Evolutionary conservation across 2,113 vertebrate genomes (phyloP).

Genomic region (Vulpes lagopus): DNA sequence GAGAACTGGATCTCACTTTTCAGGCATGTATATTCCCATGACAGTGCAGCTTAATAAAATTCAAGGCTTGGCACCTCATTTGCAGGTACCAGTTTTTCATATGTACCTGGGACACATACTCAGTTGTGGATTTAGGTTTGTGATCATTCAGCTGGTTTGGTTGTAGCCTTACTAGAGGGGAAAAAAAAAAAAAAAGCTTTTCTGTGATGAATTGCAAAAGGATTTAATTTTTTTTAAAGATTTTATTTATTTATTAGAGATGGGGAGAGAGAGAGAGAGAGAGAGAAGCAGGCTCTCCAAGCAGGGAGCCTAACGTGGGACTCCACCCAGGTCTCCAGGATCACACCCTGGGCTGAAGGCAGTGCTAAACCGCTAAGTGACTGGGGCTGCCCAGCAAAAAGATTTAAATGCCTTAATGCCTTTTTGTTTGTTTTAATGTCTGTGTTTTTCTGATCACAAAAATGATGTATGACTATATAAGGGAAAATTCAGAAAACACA

Average conservation of each 20-base stretch:
- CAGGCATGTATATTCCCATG: neutral
- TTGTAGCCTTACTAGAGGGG: neutral
- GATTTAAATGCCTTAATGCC: neutral
- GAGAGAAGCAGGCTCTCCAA: too few species aligned
- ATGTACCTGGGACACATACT: neutral
- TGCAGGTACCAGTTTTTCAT: neutral
- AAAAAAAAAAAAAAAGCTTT: neutral
- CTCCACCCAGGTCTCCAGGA: too few species aligned
- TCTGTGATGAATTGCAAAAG: neutral
- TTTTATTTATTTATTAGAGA: too few species aligned
- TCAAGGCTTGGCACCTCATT: neutral
- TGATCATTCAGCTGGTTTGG: neutral
- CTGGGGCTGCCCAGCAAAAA: neutral
- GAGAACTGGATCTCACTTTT: neutral
- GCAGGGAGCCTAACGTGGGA: too few species aligned
- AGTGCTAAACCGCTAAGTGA: too few species aligned
- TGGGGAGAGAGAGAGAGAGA: too few species aligned
- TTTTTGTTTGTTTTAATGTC: neutral
- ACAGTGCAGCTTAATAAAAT: neutral
- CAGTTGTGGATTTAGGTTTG: neutral
- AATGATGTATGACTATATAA: neutral
- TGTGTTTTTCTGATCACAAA: neutral
- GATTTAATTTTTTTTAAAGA: neutral
- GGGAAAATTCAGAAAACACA: neutral
- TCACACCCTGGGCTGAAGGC: too few species aligned